Percentiles rank a stretch among this genome's conserved stretches.
These are phyloP conservation scores for Chionis minor DNA, from an alignment of 2,113 vertebrate species.

Conservation along the genomic window DNA sequence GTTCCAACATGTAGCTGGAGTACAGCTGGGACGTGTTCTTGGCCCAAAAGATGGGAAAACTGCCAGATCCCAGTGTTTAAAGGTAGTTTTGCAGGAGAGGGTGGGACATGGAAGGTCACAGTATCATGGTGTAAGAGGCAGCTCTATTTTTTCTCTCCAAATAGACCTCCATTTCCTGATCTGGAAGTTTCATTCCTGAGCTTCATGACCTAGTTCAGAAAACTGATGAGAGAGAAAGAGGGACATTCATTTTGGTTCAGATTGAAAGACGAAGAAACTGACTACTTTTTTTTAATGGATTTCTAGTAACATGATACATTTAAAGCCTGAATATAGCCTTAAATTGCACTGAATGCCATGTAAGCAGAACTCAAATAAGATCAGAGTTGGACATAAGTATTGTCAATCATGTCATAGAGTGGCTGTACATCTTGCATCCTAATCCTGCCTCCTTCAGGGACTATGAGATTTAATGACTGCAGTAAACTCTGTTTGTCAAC, in stretches of 20 bases:
- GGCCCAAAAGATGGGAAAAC: background rate
- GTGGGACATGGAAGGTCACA: background rate
- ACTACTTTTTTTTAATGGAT: background rate
- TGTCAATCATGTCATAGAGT: background rate
- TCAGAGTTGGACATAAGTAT: background rate
- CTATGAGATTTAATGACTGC: background rate
- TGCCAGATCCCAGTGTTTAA: background rate
- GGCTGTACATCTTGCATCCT: background rate
- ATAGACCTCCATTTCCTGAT: background rate
- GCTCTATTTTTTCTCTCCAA: background rate
- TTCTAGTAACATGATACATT: background rate
- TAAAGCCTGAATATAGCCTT: background rate
- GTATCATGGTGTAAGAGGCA: background rate
- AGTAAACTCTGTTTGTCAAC: background rate
- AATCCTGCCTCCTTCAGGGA: background rate
- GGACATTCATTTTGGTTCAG: background rate
- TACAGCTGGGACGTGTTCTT: background rate
- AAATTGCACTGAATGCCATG: background rate
- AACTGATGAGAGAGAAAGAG: background rate
- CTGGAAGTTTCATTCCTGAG: background rate
- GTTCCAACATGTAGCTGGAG: background rate
- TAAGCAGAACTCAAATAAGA: background rate
- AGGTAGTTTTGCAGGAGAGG: background rate
- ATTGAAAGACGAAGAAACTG: background rate
- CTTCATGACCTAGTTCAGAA: background rate